A percentile compares a stretch with the other conserved stretches of the same genome.
phyloP scores from a whole-genome alignment of 2,797 vertebrate species.

The Pipistrellus nathusii region DNA sequence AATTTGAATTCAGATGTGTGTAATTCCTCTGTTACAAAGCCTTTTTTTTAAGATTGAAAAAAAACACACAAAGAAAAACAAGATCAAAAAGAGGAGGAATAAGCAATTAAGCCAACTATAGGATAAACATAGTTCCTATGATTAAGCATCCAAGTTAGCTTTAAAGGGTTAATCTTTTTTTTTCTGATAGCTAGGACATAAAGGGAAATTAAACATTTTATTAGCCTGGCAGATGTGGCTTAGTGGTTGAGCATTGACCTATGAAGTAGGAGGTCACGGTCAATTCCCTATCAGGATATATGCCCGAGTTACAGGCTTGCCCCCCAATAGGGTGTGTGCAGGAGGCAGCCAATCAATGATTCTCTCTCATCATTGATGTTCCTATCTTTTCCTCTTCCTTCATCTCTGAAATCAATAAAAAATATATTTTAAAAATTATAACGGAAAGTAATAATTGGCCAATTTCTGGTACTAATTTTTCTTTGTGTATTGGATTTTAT shows the following conservation, averaged over 20 bases:
- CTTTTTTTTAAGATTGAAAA: not conserved
- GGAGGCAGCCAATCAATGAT: not conserved
- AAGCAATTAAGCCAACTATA: slow-evolving; percentile 14
- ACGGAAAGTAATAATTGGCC: slow-evolving; percentile 32
- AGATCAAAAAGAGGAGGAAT: not conserved
- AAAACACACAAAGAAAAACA: not conserved
- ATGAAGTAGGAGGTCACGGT: not conserved
- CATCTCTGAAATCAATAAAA: too few species aligned
- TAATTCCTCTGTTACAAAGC: slow-evolving; percentile 19
- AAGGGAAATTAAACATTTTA: slow-evolving; percentile 33
- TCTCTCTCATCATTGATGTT: not conserved
- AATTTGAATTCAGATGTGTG: slow-evolving; percentile 37
- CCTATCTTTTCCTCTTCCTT: too few species aligned
- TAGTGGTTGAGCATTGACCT: not conserved
- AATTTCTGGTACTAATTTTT: slow-evolving; percentile 12
- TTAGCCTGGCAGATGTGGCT: not conserved
- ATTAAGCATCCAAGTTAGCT: slow-evolving; percentile 18
- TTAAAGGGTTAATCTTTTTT: not conserved
- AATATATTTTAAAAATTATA: slow-evolving; percentile 10
- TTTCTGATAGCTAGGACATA: not conserved
- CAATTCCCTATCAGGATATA: not conserved
- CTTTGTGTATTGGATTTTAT: slow-evolving; percentile 37
- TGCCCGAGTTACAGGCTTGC: not conserved
- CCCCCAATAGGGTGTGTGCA: too few species aligned
- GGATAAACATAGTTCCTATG: not conserved